Evolutionary conservation across 2,888 invertebrate species (phyloP), one percentile per base, ranked within the genome.

Genomic region (Mimas tiliae): DNA sequence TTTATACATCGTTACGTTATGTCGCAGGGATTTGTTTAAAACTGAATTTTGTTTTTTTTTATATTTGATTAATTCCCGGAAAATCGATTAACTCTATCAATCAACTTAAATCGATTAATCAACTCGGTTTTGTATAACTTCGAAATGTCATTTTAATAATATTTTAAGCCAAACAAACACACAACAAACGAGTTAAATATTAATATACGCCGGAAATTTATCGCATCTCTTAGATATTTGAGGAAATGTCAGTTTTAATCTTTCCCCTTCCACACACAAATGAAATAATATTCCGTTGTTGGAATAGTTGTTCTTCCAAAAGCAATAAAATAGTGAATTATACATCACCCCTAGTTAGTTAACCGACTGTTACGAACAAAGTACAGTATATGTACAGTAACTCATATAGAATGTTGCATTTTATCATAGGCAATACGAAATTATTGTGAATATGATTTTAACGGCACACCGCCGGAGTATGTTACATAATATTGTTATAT

Each of bases 361-460:
- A 42, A 58, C 58, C 38, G 42, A 53, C 33, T 53, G 53, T 34
- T 53, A 53, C 12, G 14, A 52, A 33, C 33, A 53, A 58, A 58
- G 9, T 16, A 42, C 19, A 58, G 58, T 42, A 19, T 58, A 58
- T 58, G 58, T 58, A 58, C 58, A 58, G 58, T 58, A 58, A 38
- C 11, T 38, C 38, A 38, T 38, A 58, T 19, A 33, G 34, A 58
- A 21, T 16, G 16, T 42, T 42, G 58, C 58, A 58, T 58, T 42
- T 58, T 58, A 12, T 58, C 12, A 45, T 65, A 69, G 64, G 12
- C n/a, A 48, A 63, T 47, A 33, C 58, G 48, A 58, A 21, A 64
- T 14, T 50, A 53, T 65, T 66, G 65, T 14, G 21, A 62, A 64
- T 52, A 67, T 47, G 55, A 51, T 64, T 42, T 55, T 66, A 67